These are phyloP conservation scores for Scopus umbretta DNA, from an alignment of 2,113 vertebrate genomes.

Conservation along the genomic window DNA sequence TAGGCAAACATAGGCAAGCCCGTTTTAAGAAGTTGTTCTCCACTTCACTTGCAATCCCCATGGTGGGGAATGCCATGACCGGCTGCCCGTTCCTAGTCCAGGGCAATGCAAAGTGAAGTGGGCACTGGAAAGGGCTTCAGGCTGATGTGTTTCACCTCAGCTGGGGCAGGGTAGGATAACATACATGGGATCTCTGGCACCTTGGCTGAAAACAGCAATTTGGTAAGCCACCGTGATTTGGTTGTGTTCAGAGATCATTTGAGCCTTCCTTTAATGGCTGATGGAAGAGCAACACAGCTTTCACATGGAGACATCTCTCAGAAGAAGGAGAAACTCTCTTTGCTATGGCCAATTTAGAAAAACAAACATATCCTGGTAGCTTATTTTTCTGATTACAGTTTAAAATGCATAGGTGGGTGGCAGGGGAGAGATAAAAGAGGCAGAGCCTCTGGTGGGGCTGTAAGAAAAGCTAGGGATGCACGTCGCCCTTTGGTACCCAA, in stretches of 20 bases:
- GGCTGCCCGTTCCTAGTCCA: rapidly evolving
- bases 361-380: neutral
- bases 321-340: neutral
- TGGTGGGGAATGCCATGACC: rapidly evolving
- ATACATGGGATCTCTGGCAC: neutral
- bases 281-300: neutral
- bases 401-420: neutral
- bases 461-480: neutral
- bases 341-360: neutral
- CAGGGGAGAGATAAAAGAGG: neutral
- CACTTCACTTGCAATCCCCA: neutral
- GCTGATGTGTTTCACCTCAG: neutral
- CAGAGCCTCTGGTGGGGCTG: neutral
- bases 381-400: neutral
- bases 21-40: neutral
- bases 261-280: neutral
- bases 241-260: neutral
- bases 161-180: neutral
- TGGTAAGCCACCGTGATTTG: rapidly evolving
- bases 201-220: rapidly evolving
- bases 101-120: neutral
- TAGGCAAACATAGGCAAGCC: rapidly evolving
- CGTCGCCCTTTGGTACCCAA: rapidly evolving
- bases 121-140: neutral
- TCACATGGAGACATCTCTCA: neutral